These are phyloP conservation scores for Drosophila jambulina DNA, from an alignment of 1,140 invertebrate species.

Conservation along the genomic window DNA sequence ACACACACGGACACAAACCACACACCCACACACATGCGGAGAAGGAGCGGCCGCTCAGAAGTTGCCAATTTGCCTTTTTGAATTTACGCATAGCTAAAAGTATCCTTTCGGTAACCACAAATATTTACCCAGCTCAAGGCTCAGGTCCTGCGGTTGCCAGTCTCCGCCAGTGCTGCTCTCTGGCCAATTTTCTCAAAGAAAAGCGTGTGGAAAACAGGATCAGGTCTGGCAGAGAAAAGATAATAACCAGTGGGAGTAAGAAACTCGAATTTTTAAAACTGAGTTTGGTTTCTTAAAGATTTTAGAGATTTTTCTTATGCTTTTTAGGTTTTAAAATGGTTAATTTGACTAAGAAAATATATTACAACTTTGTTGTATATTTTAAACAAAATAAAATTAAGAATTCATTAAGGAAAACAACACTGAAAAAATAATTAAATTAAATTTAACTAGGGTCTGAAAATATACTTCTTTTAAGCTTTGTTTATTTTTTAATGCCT, in stretches of 20 bases:
- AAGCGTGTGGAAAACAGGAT: neutral
- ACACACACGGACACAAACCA: slow-evolving; percentile 24
- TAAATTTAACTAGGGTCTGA: too few species aligned
- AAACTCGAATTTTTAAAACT: neutral
- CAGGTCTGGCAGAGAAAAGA: too few species aligned
- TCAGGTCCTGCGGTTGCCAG: slow-evolving; percentile 79
- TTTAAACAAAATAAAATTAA: neutral
- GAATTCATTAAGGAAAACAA: neutral
- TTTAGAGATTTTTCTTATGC: neutral
- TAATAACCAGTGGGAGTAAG: neutral
- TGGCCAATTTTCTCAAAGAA: neutral
- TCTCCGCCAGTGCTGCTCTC: slow-evolving; percentile 19
- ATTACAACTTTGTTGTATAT: neutral
- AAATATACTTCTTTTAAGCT: too few species aligned
- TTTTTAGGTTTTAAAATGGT: neutral
- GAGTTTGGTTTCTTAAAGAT: neutral
- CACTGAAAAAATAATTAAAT: too few species aligned
- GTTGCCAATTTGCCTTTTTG: slow-evolving; percentile 84
- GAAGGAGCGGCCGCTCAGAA: slow-evolving; percentile 40
- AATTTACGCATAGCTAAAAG: slow-evolving; percentile 83
- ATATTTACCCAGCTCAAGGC: slow-evolving; percentile 84
- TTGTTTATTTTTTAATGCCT: too few species aligned
- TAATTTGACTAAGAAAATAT: neutral
- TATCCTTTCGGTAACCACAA: slow-evolving; percentile 83
- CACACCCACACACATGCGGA: slow-evolving; percentile 9